Evolutionary conservation across 2,113 vertebrate species (phyloP), one percentile per base, ranked within the genome.

Genomic region (Etia nguti): DNA sequence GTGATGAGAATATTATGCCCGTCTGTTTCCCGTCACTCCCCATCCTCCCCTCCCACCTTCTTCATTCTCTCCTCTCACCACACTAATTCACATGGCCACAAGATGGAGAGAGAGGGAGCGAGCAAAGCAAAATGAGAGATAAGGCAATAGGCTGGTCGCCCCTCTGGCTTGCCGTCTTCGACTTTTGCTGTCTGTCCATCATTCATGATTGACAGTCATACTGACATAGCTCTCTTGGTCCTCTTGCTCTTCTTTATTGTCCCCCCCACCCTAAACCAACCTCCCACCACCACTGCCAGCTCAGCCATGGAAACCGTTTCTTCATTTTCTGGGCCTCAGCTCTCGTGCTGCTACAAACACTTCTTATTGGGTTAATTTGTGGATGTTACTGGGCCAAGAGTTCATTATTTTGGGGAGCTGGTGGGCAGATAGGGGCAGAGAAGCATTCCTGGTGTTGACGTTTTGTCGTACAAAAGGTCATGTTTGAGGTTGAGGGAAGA

Each of bases 1-100:
- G 98, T 99, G 98, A 99, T 99, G 97, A 98, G 97, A 98, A 98
- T 98, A 98, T 98, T 98, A 99, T 97, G 96, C 97, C 97, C 97
- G 97, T 97, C 97, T 97, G 97, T 96, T 94, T 96, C 96, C 97
- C 97, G 94, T 93, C 95, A 93, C 84, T 90, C 97, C 96, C 96
- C 96, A 95, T 96, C 93, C 95, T 89, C 84, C 89, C 91, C 91
- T 88, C 92, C 90, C 93, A 92, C 92, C 93, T 91, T 87, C 96
- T 96, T 96, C 93, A 95, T 90, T 92, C 93, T 90, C 86, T 84
- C 84, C 88, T 88, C 87, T 89, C 92, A 83, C 88, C 94, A 92
- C 90, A 97, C 97, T 97, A 98, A 98, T 98, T 98, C 97, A 96
- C 96, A 96, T 95, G 96, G 97, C 97, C 97, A 98, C 97, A 97